Conservation (phyloP, 2,113 vertebrate genomes). For the Cavia porcellus region DNA sequence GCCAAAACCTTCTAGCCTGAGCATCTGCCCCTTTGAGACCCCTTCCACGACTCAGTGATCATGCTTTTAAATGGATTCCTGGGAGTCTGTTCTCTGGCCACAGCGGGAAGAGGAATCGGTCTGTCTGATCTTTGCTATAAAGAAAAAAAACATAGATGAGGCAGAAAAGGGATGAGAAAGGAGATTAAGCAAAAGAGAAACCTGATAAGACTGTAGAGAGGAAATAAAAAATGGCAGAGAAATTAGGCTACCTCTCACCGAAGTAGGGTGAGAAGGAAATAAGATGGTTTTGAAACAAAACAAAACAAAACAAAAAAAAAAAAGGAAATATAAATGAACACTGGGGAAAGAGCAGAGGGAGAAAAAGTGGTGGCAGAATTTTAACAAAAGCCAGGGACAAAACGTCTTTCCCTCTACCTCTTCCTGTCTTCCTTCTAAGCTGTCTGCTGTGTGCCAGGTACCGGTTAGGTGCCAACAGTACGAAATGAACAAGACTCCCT, state of each 20-base stretch:
- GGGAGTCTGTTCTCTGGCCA: too few species aligned
- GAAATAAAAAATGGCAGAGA: neutral
- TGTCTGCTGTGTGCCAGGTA: neutral
- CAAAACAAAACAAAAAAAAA: too few species aligned
- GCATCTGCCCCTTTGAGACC: too few species aligned
- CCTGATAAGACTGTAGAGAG: neutral
- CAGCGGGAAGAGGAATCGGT: too few species aligned
- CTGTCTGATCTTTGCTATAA: neutral
- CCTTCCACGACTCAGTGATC: neutral
- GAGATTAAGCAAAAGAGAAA: slow-evolving; percentile 13
- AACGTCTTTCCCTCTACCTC: neutral
- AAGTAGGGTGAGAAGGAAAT: neutral
- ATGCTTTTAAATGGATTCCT: neutral
- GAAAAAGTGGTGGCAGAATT: neutral
- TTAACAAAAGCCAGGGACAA: neutral
- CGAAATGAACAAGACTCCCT: neutral
- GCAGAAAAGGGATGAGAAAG: neutral
- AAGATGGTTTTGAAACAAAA: neutral
- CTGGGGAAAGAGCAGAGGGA: neutral
- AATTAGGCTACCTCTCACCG: neutral
- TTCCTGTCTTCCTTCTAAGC: neutral
- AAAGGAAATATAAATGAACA: neutral
- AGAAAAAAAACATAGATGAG: neutral
- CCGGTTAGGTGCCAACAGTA: neutral
- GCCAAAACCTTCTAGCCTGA: too few species aligned